Evolutionary conservation across 2,113 vertebrate genomes (phyloP), one percentile per base, ranked within the genome.

Genomic region (Chamaetylas fuelleborni): DNA sequence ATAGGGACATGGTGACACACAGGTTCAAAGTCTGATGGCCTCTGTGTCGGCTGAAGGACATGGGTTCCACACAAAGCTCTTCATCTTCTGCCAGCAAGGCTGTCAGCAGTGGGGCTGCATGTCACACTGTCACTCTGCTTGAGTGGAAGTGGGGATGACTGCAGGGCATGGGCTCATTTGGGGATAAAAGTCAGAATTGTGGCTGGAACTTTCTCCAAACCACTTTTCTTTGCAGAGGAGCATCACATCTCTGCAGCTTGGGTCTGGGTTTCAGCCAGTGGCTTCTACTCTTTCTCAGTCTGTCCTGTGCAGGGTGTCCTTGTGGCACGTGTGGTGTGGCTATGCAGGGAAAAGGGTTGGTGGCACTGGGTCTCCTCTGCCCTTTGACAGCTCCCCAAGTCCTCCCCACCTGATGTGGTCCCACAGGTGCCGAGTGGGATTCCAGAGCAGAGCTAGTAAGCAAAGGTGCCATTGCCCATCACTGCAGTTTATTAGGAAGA

Each of bases 251-350:
- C 69, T 78, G 56, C 67, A 88, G 34, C 29, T 47, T 62, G 65
- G 69, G 26, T 78, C 78, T 45, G 2, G 26, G 22, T 53, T 76
- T 81, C 19, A 69, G 66, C 33, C 65, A 31, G 65, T 25, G 1
- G 7, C 48, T 79, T 43, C n/a, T 2, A 5, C 36, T 50, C 4
- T 81, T 26, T 3, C 5, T 31, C 11, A 3, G 38, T 23, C 42
- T 66, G 9, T 19, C 24, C 28, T 13, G 19, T 20, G 58, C 5
- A 0, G 9, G 19, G 17, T 0, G 1, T 51, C 28, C 4, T 5
- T 2, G 7, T 8, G 45, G 61, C 57, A 40, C 54, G 31, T 45
- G n/a, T 4, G 12, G 67, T 3, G 5, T 8, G 69, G 29, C 60
- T 58, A 28, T 7, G 14, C 2, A 10, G 54, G 48, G 31, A 1